These are phyloP conservation scores for Monopis laevigella DNA, from an alignment of 2,888 invertebrate species.

Conservation along the genomic window DNA sequence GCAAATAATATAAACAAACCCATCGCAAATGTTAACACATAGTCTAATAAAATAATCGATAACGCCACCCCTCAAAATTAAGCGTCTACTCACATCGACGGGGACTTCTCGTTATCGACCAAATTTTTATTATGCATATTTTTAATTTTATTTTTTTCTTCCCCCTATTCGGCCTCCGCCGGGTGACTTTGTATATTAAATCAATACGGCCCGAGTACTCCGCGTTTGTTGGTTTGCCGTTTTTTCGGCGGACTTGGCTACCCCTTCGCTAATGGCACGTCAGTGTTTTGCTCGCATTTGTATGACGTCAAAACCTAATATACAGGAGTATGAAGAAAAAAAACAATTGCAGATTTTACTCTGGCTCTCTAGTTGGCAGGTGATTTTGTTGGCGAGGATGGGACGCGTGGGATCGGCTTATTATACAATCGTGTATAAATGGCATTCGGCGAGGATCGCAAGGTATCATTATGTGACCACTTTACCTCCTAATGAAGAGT, in stretches of 20 bases:
- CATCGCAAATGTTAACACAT: slow-evolving; percentile 12
- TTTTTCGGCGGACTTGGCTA: slow-evolving; percentile 7
- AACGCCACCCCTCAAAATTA: slow-evolving; percentile 37
- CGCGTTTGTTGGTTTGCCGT: slow-evolving; percentile 8
- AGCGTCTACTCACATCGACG: slow-evolving; percentile 33
- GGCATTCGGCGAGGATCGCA: no score
- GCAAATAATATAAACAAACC: no score
- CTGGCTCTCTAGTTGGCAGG: no score
- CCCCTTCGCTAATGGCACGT: slow-evolving; percentile 6
- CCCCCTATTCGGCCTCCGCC: slow-evolving; percentile 31
- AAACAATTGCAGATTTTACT: no score
- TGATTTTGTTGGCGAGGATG: no score
- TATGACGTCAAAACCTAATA: slow-evolving; percentile 7
- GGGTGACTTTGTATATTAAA: slow-evolving; percentile 40
- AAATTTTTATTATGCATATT: slow-evolving; percentile 61
- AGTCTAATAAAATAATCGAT: slow-evolving; percentile 40
- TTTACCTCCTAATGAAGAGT: no score
- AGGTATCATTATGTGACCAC: no score
- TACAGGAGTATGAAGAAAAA: no score
- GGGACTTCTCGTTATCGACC: slow-evolving; percentile 50
- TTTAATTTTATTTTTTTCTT: slow-evolving; percentile 58
- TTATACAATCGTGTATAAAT: no score
- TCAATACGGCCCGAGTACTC: slow-evolving; percentile 38
- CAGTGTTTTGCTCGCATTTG: slow-evolving; percentile 6
- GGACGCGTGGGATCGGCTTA: no score